Conservation (phyloP, 2,888 invertebrate species). For the Seira sanloemensis region DNA sequence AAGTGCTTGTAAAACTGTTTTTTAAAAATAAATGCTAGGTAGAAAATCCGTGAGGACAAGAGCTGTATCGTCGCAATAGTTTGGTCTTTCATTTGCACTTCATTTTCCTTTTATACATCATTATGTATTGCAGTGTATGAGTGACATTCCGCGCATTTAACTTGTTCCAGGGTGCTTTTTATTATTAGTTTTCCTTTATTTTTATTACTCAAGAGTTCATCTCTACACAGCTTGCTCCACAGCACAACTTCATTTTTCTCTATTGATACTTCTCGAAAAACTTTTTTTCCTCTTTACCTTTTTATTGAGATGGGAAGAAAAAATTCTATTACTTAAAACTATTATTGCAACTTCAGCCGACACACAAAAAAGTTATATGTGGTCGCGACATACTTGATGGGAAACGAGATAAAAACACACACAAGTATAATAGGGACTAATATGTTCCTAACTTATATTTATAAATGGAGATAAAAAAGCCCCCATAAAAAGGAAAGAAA, state of each 20-base stretch:
- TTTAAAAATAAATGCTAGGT: too few relatives aligned
- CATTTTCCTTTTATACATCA: slow-evolving; percentile 9
- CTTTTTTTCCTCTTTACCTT: slow-evolving; percentile 6
- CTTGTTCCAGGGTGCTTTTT: neutral
- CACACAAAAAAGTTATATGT: slow-evolving; percentile 13
- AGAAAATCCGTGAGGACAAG: too few relatives aligned
- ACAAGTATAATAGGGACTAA: slow-evolving; percentile 6
- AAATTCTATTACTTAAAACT: slow-evolving; percentile 31
- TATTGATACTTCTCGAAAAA: slow-evolving; percentile 15
- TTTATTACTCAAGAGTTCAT: slow-evolving; percentile 13
- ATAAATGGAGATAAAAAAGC: slow-evolving; percentile 16
- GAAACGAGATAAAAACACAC: slow-evolving; percentile 32
- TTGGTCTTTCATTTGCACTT: slow-evolving; percentile 14
- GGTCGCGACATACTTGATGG: slow-evolving; percentile 18
- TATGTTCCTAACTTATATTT: neutral
- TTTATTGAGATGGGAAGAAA: slow-evolving; percentile 10
- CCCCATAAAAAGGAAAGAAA: slow-evolving; percentile 22
- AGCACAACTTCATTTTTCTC: neutral
- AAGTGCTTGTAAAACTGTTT: too few relatives aligned
- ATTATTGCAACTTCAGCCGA: slow-evolving; percentile 36
- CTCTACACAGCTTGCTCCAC: neutral
- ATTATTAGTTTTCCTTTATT: slow-evolving; percentile 16
- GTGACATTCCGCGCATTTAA: neutral
- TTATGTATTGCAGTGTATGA: neutral
- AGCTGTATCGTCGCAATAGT: too few relatives aligned